Evolutionary conservation across 2,888 invertebrate species (phyloP).

Genomic region (Rotaria magnacalcarata): DNA sequence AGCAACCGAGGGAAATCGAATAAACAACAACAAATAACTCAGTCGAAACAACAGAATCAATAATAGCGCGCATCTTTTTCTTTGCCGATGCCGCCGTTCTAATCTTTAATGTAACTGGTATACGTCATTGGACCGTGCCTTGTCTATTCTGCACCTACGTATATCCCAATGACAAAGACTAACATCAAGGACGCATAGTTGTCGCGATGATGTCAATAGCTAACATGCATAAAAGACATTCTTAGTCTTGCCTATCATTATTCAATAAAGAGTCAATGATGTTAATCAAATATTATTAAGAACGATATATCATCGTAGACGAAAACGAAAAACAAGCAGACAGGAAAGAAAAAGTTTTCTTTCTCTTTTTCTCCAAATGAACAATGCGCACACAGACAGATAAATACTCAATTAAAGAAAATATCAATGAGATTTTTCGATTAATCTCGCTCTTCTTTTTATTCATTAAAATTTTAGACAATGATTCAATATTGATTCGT

Average conservation of each 20-base stretch:
- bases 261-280: no score
- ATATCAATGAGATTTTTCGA: neutral
- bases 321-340: no score
- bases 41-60: neutral
- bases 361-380: neutral
- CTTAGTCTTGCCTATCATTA: neutral
- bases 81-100: neutral
- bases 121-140: neutral
- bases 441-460: neutral
- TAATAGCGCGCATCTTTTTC: neutral
- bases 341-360: no score
- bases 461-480: neutral
- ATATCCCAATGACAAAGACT: neutral
- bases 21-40: conserved; percentile 12
- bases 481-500: neutral
- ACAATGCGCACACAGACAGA: neutral
- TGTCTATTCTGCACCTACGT: neutral
- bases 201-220: neutral
- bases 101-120: neutral
- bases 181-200: conserved; percentile 2
- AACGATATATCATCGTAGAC: neutral
- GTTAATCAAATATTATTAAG: no score
- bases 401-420: neutral
- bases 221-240: neutral
- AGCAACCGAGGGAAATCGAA: neutral